These are phyloP conservation scores for Acleris cristana DNA, from an alignment of 2,888 invertebrate genomes.

Conservation along the genomic window DNA sequence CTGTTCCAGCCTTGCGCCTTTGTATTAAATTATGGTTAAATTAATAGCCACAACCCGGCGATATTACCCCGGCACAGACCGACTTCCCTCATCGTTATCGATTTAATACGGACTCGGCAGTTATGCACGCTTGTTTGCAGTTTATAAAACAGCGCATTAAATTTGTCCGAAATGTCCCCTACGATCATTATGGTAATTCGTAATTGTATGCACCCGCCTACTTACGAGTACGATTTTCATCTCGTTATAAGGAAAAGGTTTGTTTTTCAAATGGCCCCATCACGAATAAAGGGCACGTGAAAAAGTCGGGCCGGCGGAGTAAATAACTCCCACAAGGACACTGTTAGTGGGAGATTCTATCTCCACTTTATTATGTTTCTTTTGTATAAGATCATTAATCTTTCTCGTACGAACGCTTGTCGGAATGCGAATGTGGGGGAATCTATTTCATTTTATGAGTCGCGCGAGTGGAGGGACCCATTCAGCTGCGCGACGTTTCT, in stretches of 20 bases:
- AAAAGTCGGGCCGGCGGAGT: conserved; percentile 77
- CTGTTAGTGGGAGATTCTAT: conserved; percentile 83
- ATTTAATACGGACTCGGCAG: conserved; percentile 59
- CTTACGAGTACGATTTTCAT: conserved; percentile 27
- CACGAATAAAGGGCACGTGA: conserved; percentile 74
- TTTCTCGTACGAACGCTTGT: conserved; percentile 84
- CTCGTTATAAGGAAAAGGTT: conserved; percentile 36
- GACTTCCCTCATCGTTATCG: conserved; percentile 55
- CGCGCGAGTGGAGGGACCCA: conserved; percentile 78
- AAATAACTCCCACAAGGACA: conserved; percentile 84
- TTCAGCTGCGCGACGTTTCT: conserved; percentile 82
- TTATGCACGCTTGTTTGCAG: conserved; percentile 52
- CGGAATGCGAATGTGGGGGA: conserved; percentile 84
- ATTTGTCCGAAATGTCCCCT: conserved; percentile 34
- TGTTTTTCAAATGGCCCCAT: conserved; percentile 58
- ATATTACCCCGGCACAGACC: conserved; percentile 47
- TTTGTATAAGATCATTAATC: conserved; percentile 82
- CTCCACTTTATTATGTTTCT: conserved; percentile 84
- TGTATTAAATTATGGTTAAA: conserved; percentile 50
- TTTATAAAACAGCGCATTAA: conserved; percentile 45
- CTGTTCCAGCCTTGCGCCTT: conserved; percentile 39
- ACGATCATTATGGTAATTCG: conserved; percentile 27
- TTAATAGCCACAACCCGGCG: conserved; percentile 50
- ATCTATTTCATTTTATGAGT: conserved; percentile 84
- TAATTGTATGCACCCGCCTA: conserved; percentile 30